Base-by-base conservation (phyloP, 2,113 vertebrate genomes). In the Catharus bicknelli region DNA sequence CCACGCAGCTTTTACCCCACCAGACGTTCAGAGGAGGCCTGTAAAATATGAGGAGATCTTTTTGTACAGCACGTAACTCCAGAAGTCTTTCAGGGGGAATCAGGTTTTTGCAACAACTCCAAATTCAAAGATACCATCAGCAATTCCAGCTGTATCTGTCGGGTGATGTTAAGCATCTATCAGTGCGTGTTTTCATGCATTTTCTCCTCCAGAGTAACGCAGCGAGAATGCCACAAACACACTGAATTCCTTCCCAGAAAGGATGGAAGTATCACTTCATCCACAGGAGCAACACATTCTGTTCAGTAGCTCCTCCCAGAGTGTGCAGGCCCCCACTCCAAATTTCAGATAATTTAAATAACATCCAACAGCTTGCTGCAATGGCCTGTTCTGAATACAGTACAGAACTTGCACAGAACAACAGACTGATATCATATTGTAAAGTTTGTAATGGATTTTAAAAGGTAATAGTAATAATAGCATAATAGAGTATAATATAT, bases 21-120 rank as follows among this genome's bases (percentile, higher is more conserved):
- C 25, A 47, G 43, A 23, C 1, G 3, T 58, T 57, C 68, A 66
- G 11, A 83, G 16, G 5, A 68, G n/a, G 25, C 26, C 26, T 57
- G 38, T 3, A 58, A 83, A 92, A 76, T 1, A 57, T 9, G 53
- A 27, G 7, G 51, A 72, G 64, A 80, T 20, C 2, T 5, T 77
- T 76, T 54, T 61, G 45, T 7, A 53, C 32, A 5, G 1, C 9
- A 34, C 0, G 0, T 9, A 55, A 64, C 13, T n/a, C 25, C 9
- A 13, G 3, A 30, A 16, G 11, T 51, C 26, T 27, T 42, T 19
- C 42, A 10, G 26, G 27, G 61, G 59, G 3, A 76, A 72, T 5
- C 10, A n/a, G 23, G 3, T 20, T 88, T 73, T 45, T 48, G 42
- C 3, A 47, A 12, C 29, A 59, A 42, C 22, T 47, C 3, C 2